phyloP scores from a whole-genome alignment of 2,113 vertebrate species.

The Microcebus lehilahytsara region DNA sequence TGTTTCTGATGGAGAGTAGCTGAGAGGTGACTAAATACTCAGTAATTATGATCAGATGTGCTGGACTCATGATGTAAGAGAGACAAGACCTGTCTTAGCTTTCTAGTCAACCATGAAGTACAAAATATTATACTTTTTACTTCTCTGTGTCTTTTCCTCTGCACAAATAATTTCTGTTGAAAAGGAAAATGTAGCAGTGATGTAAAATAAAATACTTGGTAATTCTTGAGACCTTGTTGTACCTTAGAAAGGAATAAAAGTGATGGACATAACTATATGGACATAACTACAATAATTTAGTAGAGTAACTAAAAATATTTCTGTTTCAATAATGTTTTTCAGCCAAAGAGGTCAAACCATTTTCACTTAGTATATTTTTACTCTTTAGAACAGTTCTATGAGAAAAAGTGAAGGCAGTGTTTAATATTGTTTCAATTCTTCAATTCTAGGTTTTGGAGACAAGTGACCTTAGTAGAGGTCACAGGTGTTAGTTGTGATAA shows the following conservation, averaged over 20 bases:
- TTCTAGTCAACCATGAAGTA: neutral
- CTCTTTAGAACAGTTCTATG: neutral
- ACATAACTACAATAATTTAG: neutral
- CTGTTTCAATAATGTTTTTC: neutral
- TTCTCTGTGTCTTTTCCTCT: neutral
- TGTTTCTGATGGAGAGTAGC: neutral
- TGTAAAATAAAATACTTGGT: neutral
- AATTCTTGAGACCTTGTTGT: neutral
- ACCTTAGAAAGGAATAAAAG: neutral
- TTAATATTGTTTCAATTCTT: conserved; percentile 14
- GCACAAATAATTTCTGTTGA: neutral
- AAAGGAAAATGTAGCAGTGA: neutral
- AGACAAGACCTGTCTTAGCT: neutral
- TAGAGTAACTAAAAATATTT: neutral
- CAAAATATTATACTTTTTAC: neutral
- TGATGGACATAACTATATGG: neutral
- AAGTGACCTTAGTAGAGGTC: neutral
- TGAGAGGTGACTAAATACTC: neutral
- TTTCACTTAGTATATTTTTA: neutral
- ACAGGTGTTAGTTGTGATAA: neutral
- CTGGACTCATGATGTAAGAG: neutral
- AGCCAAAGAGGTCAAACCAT: neutral
- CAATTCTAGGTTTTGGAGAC: neutral
- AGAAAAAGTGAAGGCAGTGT: neutral
- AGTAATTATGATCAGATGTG: conserved; percentile 22